Evolutionary conservation across 2,888 invertebrate genomes (phyloP), one percentile per base, ranked within the genome.

Genomic region (Trissolcus brochymenae): DNA sequence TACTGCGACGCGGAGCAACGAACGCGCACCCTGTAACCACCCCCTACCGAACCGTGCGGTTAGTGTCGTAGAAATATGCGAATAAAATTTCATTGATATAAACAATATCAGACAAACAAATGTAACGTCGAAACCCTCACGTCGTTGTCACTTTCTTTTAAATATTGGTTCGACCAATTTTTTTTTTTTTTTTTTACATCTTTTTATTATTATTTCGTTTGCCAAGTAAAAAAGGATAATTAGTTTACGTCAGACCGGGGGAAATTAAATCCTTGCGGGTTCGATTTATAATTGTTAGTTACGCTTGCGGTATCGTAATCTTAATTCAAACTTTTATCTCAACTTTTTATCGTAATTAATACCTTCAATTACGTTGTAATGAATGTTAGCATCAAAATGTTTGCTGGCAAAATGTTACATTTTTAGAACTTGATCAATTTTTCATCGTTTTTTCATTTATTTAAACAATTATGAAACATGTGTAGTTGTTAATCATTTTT

Each of bases 1-100:
- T 60, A 78, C 75, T 75, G 75, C 72, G 75, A 75, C 71, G 75
- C 75, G 75, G 72, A 67, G 78, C 78, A 75, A 78, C 75, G 78
- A 68, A 72, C 78, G 78, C 78, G 78, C 78, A 78, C 78, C 78
- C 78, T 75, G 75, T 71, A 78, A 75, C 71, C 74, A 71, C 75
- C 78, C 78, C 66, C 74, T 70, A 76, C 70, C 65, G 65, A 70
- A 40, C 70, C 57, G 70, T 65, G 73, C 74, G 74, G 68, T 73
- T 72, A 74, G 74, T 68, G 68, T 78, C 78, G 78, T 73, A 56
- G 74, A 62, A 78, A 74, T 74, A 78, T 70, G 70, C 46, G 64
- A 67, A 73, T 68, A 70, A 68, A 54, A 19, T 60, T 60, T 66
- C 70, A 56, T 70, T 61, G 51, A 71, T 66, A 71, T 65, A 60